These are phyloP conservation scores for Drosophila anomelani DNA, from an alignment of 2,888 invertebrate genomes.

Conservation along the genomic window DNA sequence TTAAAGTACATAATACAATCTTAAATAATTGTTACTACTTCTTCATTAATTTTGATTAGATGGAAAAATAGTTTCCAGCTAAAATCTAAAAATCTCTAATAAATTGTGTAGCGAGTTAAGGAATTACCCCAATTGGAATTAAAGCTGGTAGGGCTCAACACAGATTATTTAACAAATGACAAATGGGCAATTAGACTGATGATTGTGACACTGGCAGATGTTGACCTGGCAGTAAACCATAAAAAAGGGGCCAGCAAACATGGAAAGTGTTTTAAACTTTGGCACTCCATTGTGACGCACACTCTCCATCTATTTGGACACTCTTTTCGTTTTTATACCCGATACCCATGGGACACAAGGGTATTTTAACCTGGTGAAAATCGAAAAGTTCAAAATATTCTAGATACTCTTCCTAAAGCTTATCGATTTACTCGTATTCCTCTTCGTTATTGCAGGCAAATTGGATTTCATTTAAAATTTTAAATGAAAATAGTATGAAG, in stretches of 20 bases:
- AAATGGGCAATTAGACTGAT: neutral
- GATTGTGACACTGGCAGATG: conserved; percentile 11
- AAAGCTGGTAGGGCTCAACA: neutral
- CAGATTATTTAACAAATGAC: conserved; percentile 11
- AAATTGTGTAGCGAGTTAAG: neutral
- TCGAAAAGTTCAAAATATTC: neutral
- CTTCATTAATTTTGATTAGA: neutral
- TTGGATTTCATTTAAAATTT: no score
- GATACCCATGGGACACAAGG: neutral
- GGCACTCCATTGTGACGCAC: conserved; percentile 29
- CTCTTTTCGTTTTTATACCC: conserved; percentile 3
- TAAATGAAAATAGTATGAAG: no score
- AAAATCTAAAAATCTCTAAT: neutral
- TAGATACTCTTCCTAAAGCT: neutral
- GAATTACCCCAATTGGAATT: neutral
- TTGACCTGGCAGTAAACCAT: conserved; percentile 19
- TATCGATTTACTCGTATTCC: neutral
- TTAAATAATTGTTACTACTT: neutral
- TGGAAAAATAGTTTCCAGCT: neutral
- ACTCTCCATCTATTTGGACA: conserved; percentile 14
- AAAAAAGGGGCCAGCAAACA: conserved; percentile 17
- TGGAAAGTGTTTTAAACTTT: conserved; percentile 41
- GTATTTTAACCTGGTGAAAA: neutral
- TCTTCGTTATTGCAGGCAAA: neutral
- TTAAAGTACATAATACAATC: neutral